Base-by-base conservation (phyloP, 1,140 invertebrate genomes). In the Leptinotarsa texana region DNA sequence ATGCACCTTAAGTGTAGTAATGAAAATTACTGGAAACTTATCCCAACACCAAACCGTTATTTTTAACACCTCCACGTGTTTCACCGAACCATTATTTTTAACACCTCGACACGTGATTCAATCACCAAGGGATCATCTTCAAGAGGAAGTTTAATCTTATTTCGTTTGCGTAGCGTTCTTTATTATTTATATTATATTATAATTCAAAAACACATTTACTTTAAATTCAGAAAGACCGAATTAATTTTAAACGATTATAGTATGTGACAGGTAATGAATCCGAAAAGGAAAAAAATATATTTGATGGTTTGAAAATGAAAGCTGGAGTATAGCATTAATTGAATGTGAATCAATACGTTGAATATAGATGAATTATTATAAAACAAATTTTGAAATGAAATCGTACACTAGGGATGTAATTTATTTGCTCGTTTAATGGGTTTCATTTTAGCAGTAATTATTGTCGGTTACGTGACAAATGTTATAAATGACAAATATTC, bases 371-470 rank as follows among this genome's bases (percentile, higher is more conserved):
- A 15, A 57, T 57, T n/a, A 57, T 57, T 17, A 57, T 57, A 57
- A 57, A 57, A 17, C 51, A 57, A 57, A 57, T 57, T 42, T 42
- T 57, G n/a, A 57, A 57, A n/a, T 57, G 13, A 57, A 57, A 57
- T 17, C 51, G 51, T 11, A 57, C 51, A 57, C 51, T 57, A 57
- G 15, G 51, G 51, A 57, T 57, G 13, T 18, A n/a, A 57, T 57
- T 57, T 57, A 57, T 57, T 57, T 57, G 15, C 51, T 57, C 17
- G 17, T 57, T 57, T 57, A 18, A 57, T 57, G 51, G 15, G 51
- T 57, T 57, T 57, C 51, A 57, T 57, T 57, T 13, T 15, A 4
- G 33, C 15, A 57, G 51, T 57, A 57, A 57, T 57, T 57, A 57
- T 18, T 57, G 15, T 57, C 51, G n/a, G 33, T 42, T 57, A 57